Percentiles rank a stretch among this genome's conserved stretches.
phyloP scores from a whole-genome alignment of 2,113 vertebrate genomes.

The Picathartes gymnocephalus region DNA sequence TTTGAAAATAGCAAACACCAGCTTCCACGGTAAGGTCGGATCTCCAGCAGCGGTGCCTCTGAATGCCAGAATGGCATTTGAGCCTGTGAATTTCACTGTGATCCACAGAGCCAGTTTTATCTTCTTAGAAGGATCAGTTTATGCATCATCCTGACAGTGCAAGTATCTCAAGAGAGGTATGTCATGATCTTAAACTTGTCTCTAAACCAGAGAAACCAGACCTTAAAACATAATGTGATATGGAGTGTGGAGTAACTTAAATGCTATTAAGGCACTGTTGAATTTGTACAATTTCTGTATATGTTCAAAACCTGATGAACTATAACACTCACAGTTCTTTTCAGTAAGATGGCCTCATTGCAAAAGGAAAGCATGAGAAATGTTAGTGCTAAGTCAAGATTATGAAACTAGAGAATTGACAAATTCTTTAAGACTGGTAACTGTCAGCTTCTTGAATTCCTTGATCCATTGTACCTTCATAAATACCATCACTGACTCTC shows the following conservation, averaged over 20 bases:
- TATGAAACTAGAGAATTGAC: not conserved
- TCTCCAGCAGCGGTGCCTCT: not conserved
- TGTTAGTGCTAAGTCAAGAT: not conserved
- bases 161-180: not conserved
- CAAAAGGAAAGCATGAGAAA: not conserved
- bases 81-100: slow-evolving; percentile 53
- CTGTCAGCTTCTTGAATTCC: not conserved
- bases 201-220: not conserved
- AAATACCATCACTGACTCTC: not conserved
- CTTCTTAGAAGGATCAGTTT: slow-evolving; percentile 30
- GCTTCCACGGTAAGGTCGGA: not conserved
- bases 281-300: not conserved
- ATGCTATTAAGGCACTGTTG: not conserved
- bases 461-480: not conserved
- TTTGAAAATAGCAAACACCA: slow-evolving; percentile 15
- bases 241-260: not conserved
- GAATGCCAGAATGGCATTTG: slow-evolving; percentile 31
- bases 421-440: not conserved
- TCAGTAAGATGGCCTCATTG: not conserved
- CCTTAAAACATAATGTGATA: not conserved
- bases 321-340: not conserved
- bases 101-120: slow-evolving; percentile 28
- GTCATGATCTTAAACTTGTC: not conserved
- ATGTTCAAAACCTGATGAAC: not conserved
- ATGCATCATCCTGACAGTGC: slow-evolving; percentile 47